Percentiles rank a stretch among this genome's conserved stretches.
Evolutionary conservation across 2,888 invertebrate species (phyloP).

Genomic region (Harpalus rubripes): DNA sequence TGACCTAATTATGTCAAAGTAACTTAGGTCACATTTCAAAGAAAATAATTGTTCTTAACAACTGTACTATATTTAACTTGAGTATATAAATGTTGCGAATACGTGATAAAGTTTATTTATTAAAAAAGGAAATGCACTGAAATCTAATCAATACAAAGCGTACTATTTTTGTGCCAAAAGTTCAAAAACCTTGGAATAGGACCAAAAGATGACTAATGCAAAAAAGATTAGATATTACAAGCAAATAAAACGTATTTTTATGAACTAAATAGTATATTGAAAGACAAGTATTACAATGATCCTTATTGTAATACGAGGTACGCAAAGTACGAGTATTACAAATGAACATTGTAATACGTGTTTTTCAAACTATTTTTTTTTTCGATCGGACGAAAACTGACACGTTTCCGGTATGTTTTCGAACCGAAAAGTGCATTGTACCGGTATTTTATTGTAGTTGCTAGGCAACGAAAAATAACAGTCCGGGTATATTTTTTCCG

Average conservation of each 20-base stretch:
- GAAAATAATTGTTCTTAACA: slow-evolving; percentile 10
- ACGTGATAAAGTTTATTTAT: not conserved
- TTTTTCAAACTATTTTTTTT: too few species aligned
- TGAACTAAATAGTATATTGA: too few species aligned
- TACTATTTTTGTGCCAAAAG: slow-evolving; percentile 37
- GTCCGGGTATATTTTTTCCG: too few species aligned
- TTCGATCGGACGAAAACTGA: too few species aligned
- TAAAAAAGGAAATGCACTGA: not conserved
- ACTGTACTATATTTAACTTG: not conserved
- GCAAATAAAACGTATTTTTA: not conserved
- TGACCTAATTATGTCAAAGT: slow-evolving; percentile 39
- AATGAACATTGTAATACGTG: too few species aligned
- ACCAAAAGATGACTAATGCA: slow-evolving; percentile 17
- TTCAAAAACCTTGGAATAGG: slow-evolving; percentile 33
- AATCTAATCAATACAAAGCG: slow-evolving; percentile 7
- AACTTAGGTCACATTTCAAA: slow-evolving; percentile 6
- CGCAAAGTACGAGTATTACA: too few species aligned
- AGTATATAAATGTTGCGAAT: not conserved
- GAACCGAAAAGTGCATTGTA: too few species aligned
- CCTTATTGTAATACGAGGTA: too few species aligned
- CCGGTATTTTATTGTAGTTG: too few species aligned
- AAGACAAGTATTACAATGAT: too few species aligned
- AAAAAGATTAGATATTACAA: not conserved
- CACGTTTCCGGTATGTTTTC: too few species aligned
- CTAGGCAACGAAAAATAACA: too few species aligned